phyloP scores from a whole-genome alignment of 2,113 vertebrate genomes.

The Urocolius indicus region DNA sequence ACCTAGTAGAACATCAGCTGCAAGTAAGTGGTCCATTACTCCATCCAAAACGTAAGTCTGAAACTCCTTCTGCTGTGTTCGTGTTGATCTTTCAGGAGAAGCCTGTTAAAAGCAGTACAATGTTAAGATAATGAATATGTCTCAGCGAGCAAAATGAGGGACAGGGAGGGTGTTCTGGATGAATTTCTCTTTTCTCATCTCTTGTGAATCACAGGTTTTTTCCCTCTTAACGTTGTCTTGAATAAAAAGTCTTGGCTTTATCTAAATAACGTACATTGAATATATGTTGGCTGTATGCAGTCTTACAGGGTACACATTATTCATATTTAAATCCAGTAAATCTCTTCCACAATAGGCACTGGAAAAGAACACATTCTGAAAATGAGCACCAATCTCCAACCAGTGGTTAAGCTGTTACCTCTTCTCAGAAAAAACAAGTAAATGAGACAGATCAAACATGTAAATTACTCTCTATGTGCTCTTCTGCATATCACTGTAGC shows the following conservation, averaged over 20 bases:
- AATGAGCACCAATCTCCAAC: background rate
- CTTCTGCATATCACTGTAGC: background rate
- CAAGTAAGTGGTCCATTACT: conserved; percentile 98
- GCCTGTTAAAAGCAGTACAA: conserved; percentile 77
- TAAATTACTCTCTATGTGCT: background rate
- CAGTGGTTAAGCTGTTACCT: background rate
- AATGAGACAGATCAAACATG: background rate
- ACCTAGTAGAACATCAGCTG: conserved; percentile 96
- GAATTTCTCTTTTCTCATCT: background rate
- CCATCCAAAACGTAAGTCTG: conserved; percentile 96
- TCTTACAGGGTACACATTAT: background rate
- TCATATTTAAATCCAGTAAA: background rate
- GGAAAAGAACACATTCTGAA: background rate
- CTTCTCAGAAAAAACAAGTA: background rate
- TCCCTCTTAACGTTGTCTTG: background rate
- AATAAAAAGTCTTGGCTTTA: background rate
- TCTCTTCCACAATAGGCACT: background rate
- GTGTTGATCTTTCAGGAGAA: conserved; percentile 95
- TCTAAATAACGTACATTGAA: rapidly evolving
- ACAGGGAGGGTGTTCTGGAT: rapidly evolving
- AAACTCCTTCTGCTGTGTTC: conserved; percentile 98
- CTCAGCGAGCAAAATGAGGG: background rate
- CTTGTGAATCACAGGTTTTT: background rate
- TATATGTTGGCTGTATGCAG: background rate
- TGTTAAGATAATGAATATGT: background rate